These are phyloP conservation scores for Palythoa grandiflora DNA, from an alignment of 92 coral and sea anemone species.

Conservation along the genomic window DNA sequence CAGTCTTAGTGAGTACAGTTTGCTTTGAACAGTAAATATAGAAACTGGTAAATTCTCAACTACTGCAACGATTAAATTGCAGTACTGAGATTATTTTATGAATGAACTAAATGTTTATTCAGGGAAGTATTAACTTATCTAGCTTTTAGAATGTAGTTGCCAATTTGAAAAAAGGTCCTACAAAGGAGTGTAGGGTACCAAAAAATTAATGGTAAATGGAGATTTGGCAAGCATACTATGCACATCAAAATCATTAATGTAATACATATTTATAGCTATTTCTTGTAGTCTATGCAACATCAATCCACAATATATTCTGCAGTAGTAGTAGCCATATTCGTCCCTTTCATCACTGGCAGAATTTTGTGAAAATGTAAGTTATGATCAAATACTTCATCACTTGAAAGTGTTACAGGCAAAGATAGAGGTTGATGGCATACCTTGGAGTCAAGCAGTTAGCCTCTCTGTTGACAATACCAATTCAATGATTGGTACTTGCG, in stretches of 20 bases:
- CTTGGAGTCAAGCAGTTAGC: conserved; percentile 55
- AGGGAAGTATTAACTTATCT: no score
- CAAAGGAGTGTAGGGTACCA: no score
- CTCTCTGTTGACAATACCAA: conserved; percentile 51
- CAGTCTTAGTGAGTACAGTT: no score
- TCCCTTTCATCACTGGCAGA: conserved; percentile 19
- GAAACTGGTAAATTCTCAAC: no score
- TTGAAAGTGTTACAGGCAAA: neutral
- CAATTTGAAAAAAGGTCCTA: no score
- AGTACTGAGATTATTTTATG: no score
- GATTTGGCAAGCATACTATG: neutral
- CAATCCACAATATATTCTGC: conserved; percentile 17
- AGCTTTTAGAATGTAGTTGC: no score
- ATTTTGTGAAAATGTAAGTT: conserved; percentile 7
- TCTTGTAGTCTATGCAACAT: conserved; percentile 14
- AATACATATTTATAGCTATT: neutral
- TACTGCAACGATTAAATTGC: no score
- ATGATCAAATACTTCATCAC: conserved; percentile 31
- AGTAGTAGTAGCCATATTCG: conserved; percentile 31
- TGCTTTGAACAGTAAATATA: no score
- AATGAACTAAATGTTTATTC: no score
- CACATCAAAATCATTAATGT: neutral
- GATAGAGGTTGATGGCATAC: conserved; percentile 39
- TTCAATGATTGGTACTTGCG: conserved; percentile 54
- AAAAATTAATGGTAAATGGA: neutral